Base-by-base conservation (phyloP, 2,113 vertebrate species). In the Plecturocebus donacophilus region DNA sequence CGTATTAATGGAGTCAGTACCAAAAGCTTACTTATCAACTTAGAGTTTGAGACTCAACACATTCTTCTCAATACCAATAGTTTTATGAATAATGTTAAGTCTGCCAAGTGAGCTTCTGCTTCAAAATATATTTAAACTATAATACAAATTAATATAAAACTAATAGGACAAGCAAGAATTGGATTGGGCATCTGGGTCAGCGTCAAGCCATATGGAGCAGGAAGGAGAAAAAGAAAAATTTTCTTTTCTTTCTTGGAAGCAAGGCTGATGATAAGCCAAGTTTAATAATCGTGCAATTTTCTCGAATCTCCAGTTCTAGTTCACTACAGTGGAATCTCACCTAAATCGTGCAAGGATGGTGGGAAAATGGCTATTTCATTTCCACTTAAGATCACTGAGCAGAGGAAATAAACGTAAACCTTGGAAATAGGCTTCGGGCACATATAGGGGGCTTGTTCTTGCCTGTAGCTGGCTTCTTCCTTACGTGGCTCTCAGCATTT, bases 1-100 rank as follows among this genome's bases (percentile, higher is more conserved):
- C 81, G 14, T 66, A 47, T 76, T 92, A 91, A 96, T 87, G 21
- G 16, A 52, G 49, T 42, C 80, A 84, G 52, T 47, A 83, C 47
- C 14, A 54, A 86, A 96, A 95, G 68, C 96, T 96, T 95, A 92
- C n/a, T 91, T 79, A 70, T 10, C 80, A 94, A 54, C 80, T 40
- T 92, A 13, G 77, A 88, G 56, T 71, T 90, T 42, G 52, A 92
- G 94, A 92, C 25, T 73, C 70, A 90, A 49, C 20, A 70, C 14
- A 68, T 87, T 93, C 47, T 96, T 96, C 61, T 87, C 27, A 40
- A 45, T 56, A 47, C 32, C 68, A 68, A 87, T 61, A 86, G 77
- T 73, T 96, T 77, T 68, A 85, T 87, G 40, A 84, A 73, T 76
- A 38, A 79, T 27, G 0, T 25, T 89, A 86, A n/a, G 25, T 64